These are phyloP conservation scores for Halcyon leucocephala DNA, from an alignment of 2,797 vertebrate genomes.

Conservation along the genomic window DNA sequence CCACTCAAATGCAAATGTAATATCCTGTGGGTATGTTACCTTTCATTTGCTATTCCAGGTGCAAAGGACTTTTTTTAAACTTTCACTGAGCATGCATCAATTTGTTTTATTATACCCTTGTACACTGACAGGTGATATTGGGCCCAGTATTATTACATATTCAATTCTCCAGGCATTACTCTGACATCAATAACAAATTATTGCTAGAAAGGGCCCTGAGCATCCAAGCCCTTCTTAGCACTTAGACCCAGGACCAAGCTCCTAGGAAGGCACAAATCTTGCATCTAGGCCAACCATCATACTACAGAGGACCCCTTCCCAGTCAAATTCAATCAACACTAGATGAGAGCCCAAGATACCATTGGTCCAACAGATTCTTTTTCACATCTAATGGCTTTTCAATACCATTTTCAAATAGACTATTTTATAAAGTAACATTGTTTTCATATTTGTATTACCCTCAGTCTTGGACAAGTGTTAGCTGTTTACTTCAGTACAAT, in stretches of 20 bases:
- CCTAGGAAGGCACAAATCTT: no score
- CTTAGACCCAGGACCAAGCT: not conserved
- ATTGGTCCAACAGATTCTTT: not conserved
- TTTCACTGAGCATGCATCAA: not conserved
- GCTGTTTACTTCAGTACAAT: not conserved
- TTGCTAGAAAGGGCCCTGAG: not conserved
- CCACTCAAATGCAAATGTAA: not conserved
- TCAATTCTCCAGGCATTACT: not conserved
- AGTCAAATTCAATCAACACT: not conserved
- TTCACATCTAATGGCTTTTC: not conserved
- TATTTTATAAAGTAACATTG: not conserved
- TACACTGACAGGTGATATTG: rapidly evolving
- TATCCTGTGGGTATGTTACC: not conserved
- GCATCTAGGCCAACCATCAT: not conserved
- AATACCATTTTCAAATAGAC: not conserved
- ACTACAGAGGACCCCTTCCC: not conserved
- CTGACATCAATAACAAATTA: not conserved
- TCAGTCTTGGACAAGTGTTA: not conserved
- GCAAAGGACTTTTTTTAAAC: not conserved
- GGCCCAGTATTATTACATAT: not conserved
- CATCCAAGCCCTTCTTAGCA: not conserved
- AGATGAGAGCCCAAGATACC: not conserved
- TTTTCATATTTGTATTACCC: not conserved
- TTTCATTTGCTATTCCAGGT: not conserved
- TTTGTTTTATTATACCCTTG: not conserved